phyloP scores from a whole-genome alignment of 2,113 vertebrate genomes.

The Montifringilla adamsi region DNA sequence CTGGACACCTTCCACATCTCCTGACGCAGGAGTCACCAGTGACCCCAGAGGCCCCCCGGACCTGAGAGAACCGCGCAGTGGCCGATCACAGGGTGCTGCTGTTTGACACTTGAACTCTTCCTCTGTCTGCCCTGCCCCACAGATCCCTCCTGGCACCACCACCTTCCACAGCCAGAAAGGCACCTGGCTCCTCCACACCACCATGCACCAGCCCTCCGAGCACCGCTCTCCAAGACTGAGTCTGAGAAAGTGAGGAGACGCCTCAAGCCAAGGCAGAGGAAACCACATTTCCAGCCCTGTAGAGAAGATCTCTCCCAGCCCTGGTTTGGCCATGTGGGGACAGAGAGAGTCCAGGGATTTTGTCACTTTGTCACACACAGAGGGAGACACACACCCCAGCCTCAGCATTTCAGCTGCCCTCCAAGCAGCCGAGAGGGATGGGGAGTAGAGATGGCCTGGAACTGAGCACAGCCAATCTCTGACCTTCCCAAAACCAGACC shows the following conservation, averaged over 20 bases:
- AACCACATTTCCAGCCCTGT: background rate
- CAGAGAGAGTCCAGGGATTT: background rate
- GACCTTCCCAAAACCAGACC: background rate
- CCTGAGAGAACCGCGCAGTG: accelerated
- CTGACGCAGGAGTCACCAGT: accelerated
- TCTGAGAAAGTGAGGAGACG: background rate
- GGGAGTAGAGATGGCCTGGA: background rate
- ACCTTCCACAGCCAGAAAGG: background rate
- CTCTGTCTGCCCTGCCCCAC: background rate
- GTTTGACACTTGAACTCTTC: accelerated
- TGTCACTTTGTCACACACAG: background rate
- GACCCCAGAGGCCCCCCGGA: background rate
- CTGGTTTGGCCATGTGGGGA: background rate
- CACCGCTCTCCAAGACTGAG: background rate
- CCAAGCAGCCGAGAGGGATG: background rate
- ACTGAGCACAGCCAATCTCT: background rate
- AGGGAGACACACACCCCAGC: background rate
- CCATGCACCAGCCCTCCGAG: accelerated
- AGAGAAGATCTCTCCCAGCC: background rate
- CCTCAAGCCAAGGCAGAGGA: background rate
- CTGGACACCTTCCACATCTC: background rate
- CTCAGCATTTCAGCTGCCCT: background rate
- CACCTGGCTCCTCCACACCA: background rate
- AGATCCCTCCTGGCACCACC: background rate
- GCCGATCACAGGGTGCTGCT: background rate